phyloP scores from a whole-genome alignment of 2,888 invertebrate species.

The Cepaea hortensis region DNA sequence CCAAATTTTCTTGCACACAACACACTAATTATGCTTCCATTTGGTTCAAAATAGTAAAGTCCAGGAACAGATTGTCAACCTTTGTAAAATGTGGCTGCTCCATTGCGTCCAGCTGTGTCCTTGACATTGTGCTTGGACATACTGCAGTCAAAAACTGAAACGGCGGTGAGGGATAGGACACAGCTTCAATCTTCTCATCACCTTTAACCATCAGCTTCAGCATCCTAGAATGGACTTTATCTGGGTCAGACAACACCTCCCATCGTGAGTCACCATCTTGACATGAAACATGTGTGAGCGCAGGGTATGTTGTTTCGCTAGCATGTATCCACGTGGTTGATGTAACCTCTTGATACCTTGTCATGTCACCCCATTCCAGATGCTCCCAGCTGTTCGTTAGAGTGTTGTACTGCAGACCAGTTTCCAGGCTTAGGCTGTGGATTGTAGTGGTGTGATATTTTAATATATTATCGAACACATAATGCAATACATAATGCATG shows the following conservation, averaged over 20 bases:
- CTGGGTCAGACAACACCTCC: conserved; percentile 15
- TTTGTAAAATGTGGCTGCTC: background rate
- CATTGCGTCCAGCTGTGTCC: conserved; percentile 4
- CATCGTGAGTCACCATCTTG: conserved; percentile 39
- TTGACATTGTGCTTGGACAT: conserved; percentile 29
- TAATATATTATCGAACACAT: too few relatives aligned
- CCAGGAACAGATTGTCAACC: background rate
- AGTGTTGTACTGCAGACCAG: conserved; percentile 32
- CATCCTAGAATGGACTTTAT: background rate
- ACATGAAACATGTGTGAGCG: conserved; percentile 26
- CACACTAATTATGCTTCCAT: too few relatives aligned
- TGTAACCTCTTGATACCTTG: background rate
- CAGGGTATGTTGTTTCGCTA: conserved; percentile 28
- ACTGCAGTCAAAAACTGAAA: conserved; percentile 40
- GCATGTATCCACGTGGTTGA: background rate
- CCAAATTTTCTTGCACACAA: too few relatives aligned
- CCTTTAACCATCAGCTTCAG: conserved; percentile 5
- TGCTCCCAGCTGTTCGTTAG: background rate
- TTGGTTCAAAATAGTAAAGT: background rate
- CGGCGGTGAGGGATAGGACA: conserved; percentile 26
- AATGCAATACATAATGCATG: too few relatives aligned
- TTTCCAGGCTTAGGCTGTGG: conserved; percentile 7
- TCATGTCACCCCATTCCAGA: conserved; percentile 13
- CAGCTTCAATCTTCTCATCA: background rate
- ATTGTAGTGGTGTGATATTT: too few relatives aligned